These are phyloP conservation scores for Tamandua tetradactyla DNA, from an alignment of 2,797 vertebrate species.

Conservation along the genomic window DNA sequence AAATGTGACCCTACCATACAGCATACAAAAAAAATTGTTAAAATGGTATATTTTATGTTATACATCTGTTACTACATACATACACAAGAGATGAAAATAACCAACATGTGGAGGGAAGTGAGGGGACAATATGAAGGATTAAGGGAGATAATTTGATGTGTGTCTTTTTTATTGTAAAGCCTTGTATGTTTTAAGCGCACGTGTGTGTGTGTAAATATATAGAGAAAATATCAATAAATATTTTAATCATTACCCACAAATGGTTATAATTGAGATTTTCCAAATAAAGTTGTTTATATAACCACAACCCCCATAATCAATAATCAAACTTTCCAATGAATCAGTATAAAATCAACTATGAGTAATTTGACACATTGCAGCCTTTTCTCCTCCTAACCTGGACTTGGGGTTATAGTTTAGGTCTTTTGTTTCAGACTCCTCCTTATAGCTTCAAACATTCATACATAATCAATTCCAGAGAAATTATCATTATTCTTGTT, in stretches of 20 bases:
- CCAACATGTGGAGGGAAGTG: background rate
- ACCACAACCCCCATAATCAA: background rate
- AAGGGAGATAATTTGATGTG: background rate
- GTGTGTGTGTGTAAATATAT: background rate
- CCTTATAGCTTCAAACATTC: background rate
- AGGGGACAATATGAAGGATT: background rate
- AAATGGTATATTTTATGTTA: no score
- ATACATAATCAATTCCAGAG: background rate
- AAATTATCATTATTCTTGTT: background rate
- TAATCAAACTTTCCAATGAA: background rate
- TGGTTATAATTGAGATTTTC: background rate
- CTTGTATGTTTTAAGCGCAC: background rate
- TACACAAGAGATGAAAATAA: background rate
- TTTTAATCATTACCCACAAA: background rate
- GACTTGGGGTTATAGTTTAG: background rate
- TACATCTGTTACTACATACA: no score
- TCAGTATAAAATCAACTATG: background rate
- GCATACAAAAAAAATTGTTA: no score
- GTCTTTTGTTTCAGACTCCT: background rate
- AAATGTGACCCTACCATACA: no score
- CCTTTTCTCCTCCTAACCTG: background rate
- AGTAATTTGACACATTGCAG: background rate
- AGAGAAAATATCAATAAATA: background rate
- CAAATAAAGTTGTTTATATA: background rate
- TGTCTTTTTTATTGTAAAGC: conserved; percentile 13